A percentile compares a stretch with the other conserved stretches of the same genome.
phyloP scores from a whole-genome alignment of 1,140 invertebrate genomes.

The Scaptomyza hsui region DNA sequence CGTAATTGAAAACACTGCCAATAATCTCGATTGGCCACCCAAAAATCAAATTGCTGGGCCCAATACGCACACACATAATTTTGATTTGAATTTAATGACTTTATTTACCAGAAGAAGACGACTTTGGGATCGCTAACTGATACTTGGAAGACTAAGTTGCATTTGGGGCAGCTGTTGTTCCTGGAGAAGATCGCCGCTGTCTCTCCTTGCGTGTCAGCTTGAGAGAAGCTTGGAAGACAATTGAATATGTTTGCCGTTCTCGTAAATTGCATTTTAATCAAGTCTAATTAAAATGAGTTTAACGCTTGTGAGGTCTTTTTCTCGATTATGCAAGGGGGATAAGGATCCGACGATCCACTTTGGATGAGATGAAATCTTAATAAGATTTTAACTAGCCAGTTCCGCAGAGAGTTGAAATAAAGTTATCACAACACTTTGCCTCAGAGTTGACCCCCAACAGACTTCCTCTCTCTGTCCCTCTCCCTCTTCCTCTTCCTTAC shows the following conservation, averaged over 20 bases:
- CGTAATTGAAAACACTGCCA: slow-evolving; percentile 63
- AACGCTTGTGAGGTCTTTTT: slow-evolving; percentile 66
- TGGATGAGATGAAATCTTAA: slow-evolving; percentile 28
- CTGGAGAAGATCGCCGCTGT: neutral
- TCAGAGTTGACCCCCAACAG: slow-evolving; percentile 24
- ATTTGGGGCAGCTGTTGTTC: slow-evolving; percentile 6
- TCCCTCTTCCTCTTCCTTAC: neutral
- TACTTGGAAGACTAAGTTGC: neutral
- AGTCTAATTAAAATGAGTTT: slow-evolving; percentile 81
- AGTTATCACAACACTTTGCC: slow-evolving; percentile 76
- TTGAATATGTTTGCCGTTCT: slow-evolving; percentile 36
- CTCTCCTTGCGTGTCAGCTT: slow-evolving; percentile 21
- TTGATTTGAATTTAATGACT: slow-evolving; percentile 82
- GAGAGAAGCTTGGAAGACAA: slow-evolving; percentile 21
- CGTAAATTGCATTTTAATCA: slow-evolving; percentile 79
- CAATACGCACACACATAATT: slow-evolving; percentile 53
- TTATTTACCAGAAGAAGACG: slow-evolving; percentile 46
- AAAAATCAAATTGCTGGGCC: slow-evolving; percentile 71
- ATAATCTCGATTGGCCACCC: slow-evolving; percentile 59
- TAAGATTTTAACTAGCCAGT: slow-evolving; percentile 57
- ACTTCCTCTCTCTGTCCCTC: neutral
- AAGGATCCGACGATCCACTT: no score
- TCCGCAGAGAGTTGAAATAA: slow-evolving; percentile 56
- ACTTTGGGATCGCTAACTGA: neutral
- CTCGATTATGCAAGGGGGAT: neutral